phyloP scores from a whole-genome alignment of 2,797 vertebrate species.

The Halcyon leucocephala region DNA sequence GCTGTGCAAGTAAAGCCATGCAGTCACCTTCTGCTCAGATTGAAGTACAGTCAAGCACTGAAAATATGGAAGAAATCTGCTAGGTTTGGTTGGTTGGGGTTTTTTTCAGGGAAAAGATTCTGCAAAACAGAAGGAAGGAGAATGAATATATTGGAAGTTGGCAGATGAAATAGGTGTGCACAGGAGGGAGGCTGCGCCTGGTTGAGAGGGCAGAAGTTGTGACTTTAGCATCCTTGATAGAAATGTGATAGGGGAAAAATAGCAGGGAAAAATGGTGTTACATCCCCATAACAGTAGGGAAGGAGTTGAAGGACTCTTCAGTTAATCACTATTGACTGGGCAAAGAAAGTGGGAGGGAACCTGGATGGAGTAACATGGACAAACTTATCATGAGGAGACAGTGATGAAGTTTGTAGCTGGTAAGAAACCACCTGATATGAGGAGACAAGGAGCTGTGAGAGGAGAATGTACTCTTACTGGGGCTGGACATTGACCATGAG shows the following conservation, averaged over 20 bases:
- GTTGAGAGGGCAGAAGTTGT: not conserved
- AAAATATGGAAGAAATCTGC: not conserved
- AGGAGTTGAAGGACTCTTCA: not conserved
- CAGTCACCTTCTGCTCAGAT: not conserved
- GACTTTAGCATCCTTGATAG: not conserved
- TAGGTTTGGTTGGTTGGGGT: too few relatives aligned
- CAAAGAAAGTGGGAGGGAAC: not conserved
- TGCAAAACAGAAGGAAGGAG: not conserved
- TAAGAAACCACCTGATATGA: not conserved
- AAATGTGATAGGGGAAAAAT: not conserved
- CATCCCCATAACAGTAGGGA: not conserved
- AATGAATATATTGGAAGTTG: not conserved
- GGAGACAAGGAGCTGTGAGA: not conserved
- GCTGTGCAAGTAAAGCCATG: not conserved
- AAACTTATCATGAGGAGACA: not conserved
- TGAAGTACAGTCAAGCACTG: not conserved
- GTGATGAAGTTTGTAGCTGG: not conserved
- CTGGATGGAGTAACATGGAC: not conserved
- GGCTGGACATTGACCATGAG: accelerated
- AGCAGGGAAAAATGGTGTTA: not conserved
- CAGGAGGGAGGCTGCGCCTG: not conserved
- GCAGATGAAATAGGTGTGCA: not conserved
- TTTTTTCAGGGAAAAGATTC: not conserved
- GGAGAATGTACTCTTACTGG: not conserved
- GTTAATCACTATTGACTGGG: not conserved